A percentile compares a stretch with the other conserved stretches of the same genome.
These are phyloP conservation scores for Stichopus chloronotus DNA, from an alignment of 35 echinoderm and acorn worm species.

Conservation along the genomic window DNA sequence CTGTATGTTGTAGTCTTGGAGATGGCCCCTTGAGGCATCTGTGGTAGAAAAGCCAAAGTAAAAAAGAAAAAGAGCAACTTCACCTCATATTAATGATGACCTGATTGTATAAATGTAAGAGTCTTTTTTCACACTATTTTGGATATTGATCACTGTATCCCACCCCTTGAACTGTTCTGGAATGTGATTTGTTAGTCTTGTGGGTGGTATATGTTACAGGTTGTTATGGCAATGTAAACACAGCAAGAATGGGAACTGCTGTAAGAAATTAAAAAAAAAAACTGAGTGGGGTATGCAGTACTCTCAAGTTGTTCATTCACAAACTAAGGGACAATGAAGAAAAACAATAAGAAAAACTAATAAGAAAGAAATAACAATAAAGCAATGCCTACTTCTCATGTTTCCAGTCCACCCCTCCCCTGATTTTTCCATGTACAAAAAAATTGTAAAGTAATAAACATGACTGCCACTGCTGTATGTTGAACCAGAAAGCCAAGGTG, in stretches of 20 bases:
- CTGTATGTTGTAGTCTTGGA: not conserved
- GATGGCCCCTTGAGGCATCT: constrained; percentile 44
- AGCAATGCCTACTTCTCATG: no score
- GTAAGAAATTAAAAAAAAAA: no score
- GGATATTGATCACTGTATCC: constrained; percentile 21
- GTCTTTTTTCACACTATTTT: constrained; percentile 45
- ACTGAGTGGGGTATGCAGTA: no score
- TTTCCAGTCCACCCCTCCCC: no score
- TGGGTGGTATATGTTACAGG: constrained; percentile 53
- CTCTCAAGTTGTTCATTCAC: no score
- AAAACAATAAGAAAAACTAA: no score
- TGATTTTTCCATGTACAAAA: no score
- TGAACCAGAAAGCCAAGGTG: no score
- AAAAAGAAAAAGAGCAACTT: not conserved
- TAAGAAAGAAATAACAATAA: no score
- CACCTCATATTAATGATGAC: constrained; percentile 5
- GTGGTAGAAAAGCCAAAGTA: not conserved
- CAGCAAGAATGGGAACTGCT: not conserved
- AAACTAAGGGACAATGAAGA: no score
- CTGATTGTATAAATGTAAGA: constrained; percentile 11
- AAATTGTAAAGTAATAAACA: no score
- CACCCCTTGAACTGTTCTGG: constrained; percentile 35
- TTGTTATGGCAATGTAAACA: constrained; percentile 56
- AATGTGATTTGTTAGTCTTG: constrained; percentile 54
- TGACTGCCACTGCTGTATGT: no score